Evolutionary conservation across 2,797 vertebrate genomes (phyloP).

Genomic region (Channallabes apus): DNA sequence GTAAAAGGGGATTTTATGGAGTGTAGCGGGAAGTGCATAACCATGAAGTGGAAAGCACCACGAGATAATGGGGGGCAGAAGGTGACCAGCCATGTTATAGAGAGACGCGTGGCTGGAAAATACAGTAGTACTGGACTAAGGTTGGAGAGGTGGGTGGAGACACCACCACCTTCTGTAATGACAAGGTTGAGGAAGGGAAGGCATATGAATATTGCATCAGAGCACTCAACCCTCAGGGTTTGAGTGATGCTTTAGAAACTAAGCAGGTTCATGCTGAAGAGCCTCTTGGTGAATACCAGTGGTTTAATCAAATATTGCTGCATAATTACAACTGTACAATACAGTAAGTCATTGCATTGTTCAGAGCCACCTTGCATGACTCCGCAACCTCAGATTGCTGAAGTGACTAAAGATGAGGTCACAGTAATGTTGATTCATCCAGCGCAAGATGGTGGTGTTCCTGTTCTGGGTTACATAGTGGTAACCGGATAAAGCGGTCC

Average conservation of each 20-base stretch:
- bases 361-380: conserved; percentile 63
- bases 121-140: conserved; percentile 64
- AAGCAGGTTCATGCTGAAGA: conserved; percentile 68
- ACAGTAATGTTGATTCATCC: conserved; percentile 70
- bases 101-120: conserved; percentile 55
- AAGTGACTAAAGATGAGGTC: conserved; percentile 68
- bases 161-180: conserved; percentile 63
- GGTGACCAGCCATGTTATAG: conserved; percentile 67
- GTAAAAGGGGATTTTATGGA: conserved; percentile 68
- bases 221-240: conserved; percentile 66
- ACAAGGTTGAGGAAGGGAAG: conserved; percentile 70
- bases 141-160: conserved; percentile 65
- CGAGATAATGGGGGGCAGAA: conserved; percentile 66
- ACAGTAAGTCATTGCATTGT: neutral
- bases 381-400: conserved; percentile 66
- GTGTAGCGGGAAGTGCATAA: conserved; percentile 61
- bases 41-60: conserved; percentile 73
- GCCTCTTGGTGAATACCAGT: conserved; percentile 63
- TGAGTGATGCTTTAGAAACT: conserved; percentile 68
- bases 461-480: conserved; percentile 66
- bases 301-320: neutral
- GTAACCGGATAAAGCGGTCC: too few relatives aligned
- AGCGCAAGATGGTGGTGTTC: conserved; percentile 59
- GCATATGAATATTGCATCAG: conserved; percentile 67
- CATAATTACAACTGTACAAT: neutral